Percentiles rank a stretch among this genome's conserved stretches.
Conservation (phyloP, 1,140 invertebrate genomes). For the Sinonovacula constricta region DNA sequence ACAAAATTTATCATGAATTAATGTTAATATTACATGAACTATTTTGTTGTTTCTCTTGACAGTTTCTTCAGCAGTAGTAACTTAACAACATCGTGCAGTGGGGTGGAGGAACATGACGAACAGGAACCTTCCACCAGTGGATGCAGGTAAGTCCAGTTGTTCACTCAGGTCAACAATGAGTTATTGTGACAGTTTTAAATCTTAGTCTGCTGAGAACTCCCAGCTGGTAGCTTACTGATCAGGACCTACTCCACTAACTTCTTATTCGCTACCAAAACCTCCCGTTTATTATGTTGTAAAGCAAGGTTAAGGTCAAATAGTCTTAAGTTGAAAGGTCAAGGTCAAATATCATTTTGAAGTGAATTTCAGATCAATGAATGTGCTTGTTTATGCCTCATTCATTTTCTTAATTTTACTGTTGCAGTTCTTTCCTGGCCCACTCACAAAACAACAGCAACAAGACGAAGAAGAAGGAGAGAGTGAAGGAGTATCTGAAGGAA, state of each 20-base stretch:
- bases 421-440: slow-evolving; percentile 61
- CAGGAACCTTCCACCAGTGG: slow-evolving; percentile 66
- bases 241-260: no score
- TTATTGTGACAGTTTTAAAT: no score
- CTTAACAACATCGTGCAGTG: slow-evolving; percentile 55
- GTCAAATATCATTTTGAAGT: neutral
- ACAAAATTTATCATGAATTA: no score
- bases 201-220: no score
- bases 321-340: neutral
- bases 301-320: no score
- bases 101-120: slow-evolving; percentile 51
- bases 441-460: slow-evolving; percentile 46
- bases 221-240: no score
- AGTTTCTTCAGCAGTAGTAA: slow-evolving; percentile 57
- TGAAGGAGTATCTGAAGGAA: slow-evolving; percentile 65
- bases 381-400: neutral
- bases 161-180: no score
- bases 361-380: neutral
- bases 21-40: no score
- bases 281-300: no score
- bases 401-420: slow-evolving; percentile 6
- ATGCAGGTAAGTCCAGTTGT: slow-evolving; percentile 62
- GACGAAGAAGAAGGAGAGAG: slow-evolving; percentile 63
- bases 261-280: no score
- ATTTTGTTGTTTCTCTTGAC: no score